A percentile compares a stretch with the other conserved stretches of the same genome.
These are phyloP conservation scores for Entomobrya multifasciata DNA, from an alignment of 2,888 invertebrate genomes.

Conservation along the genomic window DNA sequence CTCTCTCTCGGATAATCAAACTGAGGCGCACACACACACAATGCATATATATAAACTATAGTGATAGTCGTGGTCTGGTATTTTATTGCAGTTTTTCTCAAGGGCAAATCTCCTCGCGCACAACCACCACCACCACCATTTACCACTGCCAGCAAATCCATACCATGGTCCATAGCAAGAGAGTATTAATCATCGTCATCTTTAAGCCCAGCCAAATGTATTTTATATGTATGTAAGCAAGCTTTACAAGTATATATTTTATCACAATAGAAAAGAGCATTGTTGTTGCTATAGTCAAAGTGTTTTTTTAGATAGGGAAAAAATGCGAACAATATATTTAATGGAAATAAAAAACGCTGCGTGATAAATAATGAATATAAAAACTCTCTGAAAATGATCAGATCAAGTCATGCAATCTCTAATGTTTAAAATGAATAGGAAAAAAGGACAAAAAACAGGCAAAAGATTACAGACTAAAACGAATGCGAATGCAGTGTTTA, in stretches of 20 bases:
- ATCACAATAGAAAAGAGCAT: slow-evolving; percentile 32
- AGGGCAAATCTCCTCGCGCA: slow-evolving; percentile 57
- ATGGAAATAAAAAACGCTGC: slow-evolving; percentile 19
- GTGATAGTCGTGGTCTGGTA: slow-evolving; percentile 36
- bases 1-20: neutral
- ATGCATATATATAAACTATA: too few relatives aligned
- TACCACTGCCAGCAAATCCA: neutral
- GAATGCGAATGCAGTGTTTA: too few relatives aligned
- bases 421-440: slow-evolving; percentile 41
- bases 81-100: slow-evolving; percentile 64
- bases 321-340: slow-evolving; percentile 22
- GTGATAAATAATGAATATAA: slow-evolving; percentile 34
- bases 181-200: slow-evolving; percentile 25
- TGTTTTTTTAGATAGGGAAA: slow-evolving; percentile 23
- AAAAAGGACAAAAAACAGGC: neutral
- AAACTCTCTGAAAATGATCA: slow-evolving; percentile 31
- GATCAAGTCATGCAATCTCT: slow-evolving; percentile 48
- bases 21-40: slow-evolving; percentile 42
- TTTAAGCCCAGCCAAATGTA: slow-evolving; percentile 38
- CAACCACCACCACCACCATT: neutral
- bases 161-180: slow-evolving; percentile 40
- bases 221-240: too few relatives aligned
- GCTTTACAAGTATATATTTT: slow-evolving; percentile 14
- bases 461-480: neutral
- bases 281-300: too few relatives aligned